Base-by-base conservation (phyloP, 2,113 vertebrate genomes). In the Esox niger region DNA sequence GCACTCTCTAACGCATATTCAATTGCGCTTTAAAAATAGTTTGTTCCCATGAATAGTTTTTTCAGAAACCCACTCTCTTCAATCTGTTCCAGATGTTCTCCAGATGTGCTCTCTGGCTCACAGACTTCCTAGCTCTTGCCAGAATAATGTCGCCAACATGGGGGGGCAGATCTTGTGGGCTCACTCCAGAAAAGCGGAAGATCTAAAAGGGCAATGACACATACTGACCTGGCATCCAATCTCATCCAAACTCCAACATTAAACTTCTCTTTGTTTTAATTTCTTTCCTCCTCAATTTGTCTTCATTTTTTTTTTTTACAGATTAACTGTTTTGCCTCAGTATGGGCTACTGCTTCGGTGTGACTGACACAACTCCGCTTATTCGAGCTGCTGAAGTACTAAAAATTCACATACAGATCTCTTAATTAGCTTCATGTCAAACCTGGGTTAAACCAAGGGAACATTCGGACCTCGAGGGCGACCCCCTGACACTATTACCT, bases 61-160 rank as follows among this genome's bases (percentile, higher is more conserved):
- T 79, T 79, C 74, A 79, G 74, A 13, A 73, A 2, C 56, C 76
- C 29, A 21, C 64, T 49, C 61, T 71, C 49, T 1, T 26, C 80
- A 75, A 91, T 82, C 65, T 70, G 56, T 73, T 77, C 85, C 93
- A 94, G 89, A 92, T 93, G 92, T 86, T 80, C 64, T 78, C 90
- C 92, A 93, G 85, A 91, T 93, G 91, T 88, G 79, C 57, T 79
- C 70, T 67, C 17, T 55, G 17, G 20, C 73, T 68, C 66, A 65
- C 55, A 38, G 9, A 49, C 7, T 11, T 1, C 32, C 30, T 70
- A 73, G 55, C 30, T 46, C 55, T 59, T 46, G 81, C 79, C 79
- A 77, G 79, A 71, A 82, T 77, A 69, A 63, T 67, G 57, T 69
- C 33, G 56, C 65, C 57, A 64, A 11, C 0, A 29, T 57, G 35